Evolutionary conservation across 30 jellyfish, hydroid and myxozoan genomes (phyloP).

Genomic region (Catostylus mosaicus): DNA sequence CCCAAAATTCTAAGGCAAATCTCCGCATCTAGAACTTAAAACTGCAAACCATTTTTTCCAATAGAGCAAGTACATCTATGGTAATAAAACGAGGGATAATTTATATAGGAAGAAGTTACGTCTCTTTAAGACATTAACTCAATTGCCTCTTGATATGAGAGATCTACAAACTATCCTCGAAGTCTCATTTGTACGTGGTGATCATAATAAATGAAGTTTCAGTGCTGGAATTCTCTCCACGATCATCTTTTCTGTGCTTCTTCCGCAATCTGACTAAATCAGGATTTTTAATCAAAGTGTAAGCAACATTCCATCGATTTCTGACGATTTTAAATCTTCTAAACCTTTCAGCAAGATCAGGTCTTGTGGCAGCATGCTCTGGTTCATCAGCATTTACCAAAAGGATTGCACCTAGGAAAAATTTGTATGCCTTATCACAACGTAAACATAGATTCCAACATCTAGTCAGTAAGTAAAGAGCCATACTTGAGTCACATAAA

Average conservation of each 20-base stretch:
- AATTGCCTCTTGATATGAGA: no score
- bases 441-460: background rate
- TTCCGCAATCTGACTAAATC: conserved; percentile 4
- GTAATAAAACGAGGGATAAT: no score
- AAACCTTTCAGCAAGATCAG: background rate
- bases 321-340: conserved; percentile 20
- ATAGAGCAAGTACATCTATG: no score
- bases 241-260: background rate
- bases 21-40: no score
- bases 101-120: no score
- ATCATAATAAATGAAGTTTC: no score
- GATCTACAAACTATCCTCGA: no score
- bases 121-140: no score
- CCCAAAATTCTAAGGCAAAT: no score
- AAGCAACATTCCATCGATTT: conserved; percentile 41
- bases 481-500: background rate
- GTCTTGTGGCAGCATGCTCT: background rate
- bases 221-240: no score
- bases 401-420: background rate
- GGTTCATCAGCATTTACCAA: background rate
- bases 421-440: background rate
- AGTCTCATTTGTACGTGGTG: no score
- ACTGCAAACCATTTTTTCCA: no score
- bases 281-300: conserved; percentile 34
- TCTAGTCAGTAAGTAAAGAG: background rate